Evolutionary conservation across 2,113 vertebrate species (phyloP).

Genomic region (Nansenia antarctica): DNA sequence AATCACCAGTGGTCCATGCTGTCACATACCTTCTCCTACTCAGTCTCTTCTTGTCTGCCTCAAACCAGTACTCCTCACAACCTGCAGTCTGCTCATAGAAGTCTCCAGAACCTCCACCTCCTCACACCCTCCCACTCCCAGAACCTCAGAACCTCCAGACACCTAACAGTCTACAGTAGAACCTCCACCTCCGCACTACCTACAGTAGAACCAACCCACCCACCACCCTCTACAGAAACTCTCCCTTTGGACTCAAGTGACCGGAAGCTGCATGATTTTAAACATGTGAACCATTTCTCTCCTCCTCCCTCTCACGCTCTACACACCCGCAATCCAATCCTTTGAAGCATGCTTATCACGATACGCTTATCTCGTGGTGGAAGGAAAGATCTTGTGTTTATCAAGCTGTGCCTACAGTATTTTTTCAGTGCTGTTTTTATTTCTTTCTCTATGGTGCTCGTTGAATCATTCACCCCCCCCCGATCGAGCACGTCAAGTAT

Average conservation of each 20-base stretch:
- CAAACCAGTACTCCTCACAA: constrained; percentile 73
- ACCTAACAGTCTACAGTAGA: background rate
- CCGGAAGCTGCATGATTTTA: constrained; percentile 70
- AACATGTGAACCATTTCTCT: constrained; percentile 54
- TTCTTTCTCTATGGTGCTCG: constrained; percentile 25
- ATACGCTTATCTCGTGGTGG: constrained; percentile 57
- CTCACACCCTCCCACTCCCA: constrained; percentile 20
- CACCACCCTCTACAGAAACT: background rate
- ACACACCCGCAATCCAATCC: constrained; percentile 24
- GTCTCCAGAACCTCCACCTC: constrained; percentile 44
- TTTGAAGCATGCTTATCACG: constrained; percentile 66
- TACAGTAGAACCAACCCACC: background rate
- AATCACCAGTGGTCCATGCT: constrained; percentile 24
- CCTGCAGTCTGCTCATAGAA: constrained; percentile 41
- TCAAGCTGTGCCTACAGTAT: constrained; percentile 62
- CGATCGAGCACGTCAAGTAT: constrained; percentile 9
- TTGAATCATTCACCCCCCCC: constrained; percentile 9
- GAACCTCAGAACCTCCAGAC: background rate
- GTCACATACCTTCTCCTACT: constrained; percentile 49
- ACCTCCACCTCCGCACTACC: background rate
- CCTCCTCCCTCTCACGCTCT: constrained; percentile 18
- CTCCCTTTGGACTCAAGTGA: constrained; percentile 30
- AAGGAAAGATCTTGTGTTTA: constrained; percentile 32
- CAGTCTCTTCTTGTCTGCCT: constrained; percentile 70
- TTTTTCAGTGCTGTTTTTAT: constrained; percentile 56